phyloP scores from a whole-genome alignment of 2,888 invertebrate species.

The Slavum lentiscoides region DNA sequence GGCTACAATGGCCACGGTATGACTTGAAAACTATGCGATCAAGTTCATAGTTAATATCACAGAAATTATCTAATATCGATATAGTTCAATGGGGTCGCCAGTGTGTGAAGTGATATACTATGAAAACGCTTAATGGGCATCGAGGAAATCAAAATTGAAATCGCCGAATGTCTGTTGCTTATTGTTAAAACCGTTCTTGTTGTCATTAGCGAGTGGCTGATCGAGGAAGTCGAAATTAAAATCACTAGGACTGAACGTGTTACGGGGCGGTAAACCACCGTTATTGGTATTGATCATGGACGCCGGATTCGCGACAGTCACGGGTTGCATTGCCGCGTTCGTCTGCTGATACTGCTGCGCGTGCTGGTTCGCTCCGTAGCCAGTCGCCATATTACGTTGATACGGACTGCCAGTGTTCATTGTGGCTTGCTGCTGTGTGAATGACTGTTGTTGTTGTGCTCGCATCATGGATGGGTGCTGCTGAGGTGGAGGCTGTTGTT shows the following conservation, averaged over 20 bases:
- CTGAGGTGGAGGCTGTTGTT: conserved; percentile 28
- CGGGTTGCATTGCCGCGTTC: conserved; percentile 34
- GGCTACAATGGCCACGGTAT: conserved; percentile 3
- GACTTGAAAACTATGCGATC: conserved; percentile 8
- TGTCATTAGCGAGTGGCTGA: conserved; percentile 48
- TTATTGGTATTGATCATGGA: conserved; percentile 38
- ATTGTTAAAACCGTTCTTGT: conserved; percentile 41
- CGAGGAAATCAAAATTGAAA: conserved; percentile 48
- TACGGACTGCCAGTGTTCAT: conserved; percentile 38
- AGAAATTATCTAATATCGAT: conserved; percentile 27
- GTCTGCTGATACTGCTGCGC: conserved; percentile 26
- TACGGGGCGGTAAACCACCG: conserved; percentile 16
- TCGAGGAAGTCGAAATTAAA: conserved; percentile 49
- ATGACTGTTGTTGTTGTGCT: conserved; percentile 40
- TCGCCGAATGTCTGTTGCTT: conserved; percentile 46
- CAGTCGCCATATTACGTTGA: conserved; percentile 36
- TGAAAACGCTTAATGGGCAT: conserved; percentile 41
- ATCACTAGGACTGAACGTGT: conserved; percentile 46
- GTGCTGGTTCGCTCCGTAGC: conserved; percentile 24
- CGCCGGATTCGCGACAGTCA: conserved; percentile 13
- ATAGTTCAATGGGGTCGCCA: neutral
- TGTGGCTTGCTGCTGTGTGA: conserved; percentile 33
- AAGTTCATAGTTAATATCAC: conserved; percentile 38
- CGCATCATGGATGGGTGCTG: conserved; percentile 48
- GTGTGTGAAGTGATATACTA: neutral